Base-by-base conservation (phyloP, 1,140 invertebrate genomes). In the Marisa cornuarietis region DNA sequence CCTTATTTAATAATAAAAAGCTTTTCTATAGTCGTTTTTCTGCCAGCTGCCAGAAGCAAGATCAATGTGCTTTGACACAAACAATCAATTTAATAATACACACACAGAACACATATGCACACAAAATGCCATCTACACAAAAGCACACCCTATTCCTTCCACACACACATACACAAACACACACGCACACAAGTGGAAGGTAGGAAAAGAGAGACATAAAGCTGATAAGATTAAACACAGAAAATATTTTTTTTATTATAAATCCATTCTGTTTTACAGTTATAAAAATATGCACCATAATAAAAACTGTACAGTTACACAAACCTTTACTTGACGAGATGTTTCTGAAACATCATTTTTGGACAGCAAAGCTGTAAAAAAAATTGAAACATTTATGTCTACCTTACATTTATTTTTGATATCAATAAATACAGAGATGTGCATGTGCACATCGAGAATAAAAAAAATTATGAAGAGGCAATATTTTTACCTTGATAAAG, bases 251-350 rank as follows among this genome's bases (percentile, higher is more conserved):
- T 42, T 42, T 42, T 42, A 42, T 42, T 6, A 42, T 42, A 42
- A 42, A 42, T 42, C 2, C 31, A 42, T 42, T 42, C 6, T 42
- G 31, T 42, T 42, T 42, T n/a, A n/a, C 31, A 42, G 1, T 42
- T 42, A 42, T 42, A 42, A 2, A 42, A 42, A 42, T 58, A 58
- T 58, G 16, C 16, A 58, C 16, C 16, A 58, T 58, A 18, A 58
- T 18, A 11, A 58, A 58, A 58, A 58, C 16, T 58, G 52, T 54
- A 58, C 11, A 18, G 9, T 18, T 42, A 22, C 22, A 76, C 79
- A 71, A 81, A 89, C 88, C 84, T 89, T 89, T 86, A 89, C 88
- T 74, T 89, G 88, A 63, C 86, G 80, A 22, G 87, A 83, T 77
- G 83, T 78, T 24, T 82, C 81, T 66, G 69, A 85, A 81, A 26